Base-by-base conservation (phyloP, 2,888 invertebrate genomes). In the Drosophila suboccidentalis region DNA sequence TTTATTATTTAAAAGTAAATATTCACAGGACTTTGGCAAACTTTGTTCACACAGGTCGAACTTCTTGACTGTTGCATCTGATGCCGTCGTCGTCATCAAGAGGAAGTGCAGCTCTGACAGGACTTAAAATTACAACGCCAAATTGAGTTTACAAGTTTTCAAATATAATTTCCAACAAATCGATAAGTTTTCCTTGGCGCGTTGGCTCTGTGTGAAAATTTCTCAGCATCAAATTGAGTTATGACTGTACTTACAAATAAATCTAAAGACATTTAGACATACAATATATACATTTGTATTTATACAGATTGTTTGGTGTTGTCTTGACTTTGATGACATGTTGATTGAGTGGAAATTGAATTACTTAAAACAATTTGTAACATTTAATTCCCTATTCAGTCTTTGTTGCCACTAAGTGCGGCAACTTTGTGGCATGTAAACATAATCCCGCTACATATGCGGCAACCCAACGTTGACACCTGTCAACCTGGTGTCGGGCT, bases 71-170 rank as follows among this genome's bases (percentile, higher is more conserved):
- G 88, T 89, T 83, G 82, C 82, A 82, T 82, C 67, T 68, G 60
- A 46, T 67, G 67, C 38, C 8, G 47, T 19, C 75, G 51, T 22
- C 51, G 29, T 26, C 26, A 26, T 26, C 5, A 11, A 0, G 15
- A 15, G 43, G 17, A 6, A 17, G 29, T 39, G 26, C 49, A 36
- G 44, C 51, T 43, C 38, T 41, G 46, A 62, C 69, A 67, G 53
- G 53, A 82, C 80, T 64, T 66, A 67, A 67, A 90, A 75, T 78
- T 80, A 74, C 85, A 70, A 64, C 69, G 64, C 38, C 51, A 87
- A 90, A 87, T 87, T 82, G 86, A 89, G 90, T 90, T 89, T 82
- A 54, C 68, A 82, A 87, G 58, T 88, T 88, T 79, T 76, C 71
- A 88, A 90, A 89, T 82, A 86, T 80, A 78, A 89, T 90, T 87